Evolutionary conservation across 2,888 invertebrate genomes (phyloP), one percentile per base, ranked within the genome.

Genomic region (Calameuta idolon): DNA sequence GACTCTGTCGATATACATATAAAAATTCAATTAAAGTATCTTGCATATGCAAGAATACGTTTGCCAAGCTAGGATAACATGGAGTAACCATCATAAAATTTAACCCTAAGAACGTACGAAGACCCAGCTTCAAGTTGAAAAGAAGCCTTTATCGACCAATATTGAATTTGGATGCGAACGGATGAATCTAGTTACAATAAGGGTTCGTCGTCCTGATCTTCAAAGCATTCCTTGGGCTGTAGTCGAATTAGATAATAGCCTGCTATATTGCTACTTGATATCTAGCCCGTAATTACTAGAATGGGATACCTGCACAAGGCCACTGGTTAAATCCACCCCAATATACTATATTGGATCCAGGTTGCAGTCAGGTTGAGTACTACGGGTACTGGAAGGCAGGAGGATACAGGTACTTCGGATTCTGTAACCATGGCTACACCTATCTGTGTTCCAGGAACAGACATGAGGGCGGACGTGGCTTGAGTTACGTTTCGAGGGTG

Each of bases 211-310:
- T 55, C 31, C 30, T 73, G 75, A 78, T 78, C 82, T 85, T 85
- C 89, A 91, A 91, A 91, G 91, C 91, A 91, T 91, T 91, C 90
- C 91, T 81, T 84, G 81, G 86, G 82, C 83, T 84, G 86, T 88
- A 87, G 86, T 84, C 86, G 83, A 82, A 79, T 40, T 76, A 74
- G 73, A 79, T 69, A 37, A 81, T 84, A 82, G 85, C 85, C 83
- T 85, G 86, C 85, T 88, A 90, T 90, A 91, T 91, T 91, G 90
- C 91, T 89, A 90, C 91, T 90, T 86, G 87, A 91, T 85, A 85
- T 87, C 84, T 84, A 83, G 83, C 80, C 80, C 82, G 81, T 75
- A 82, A 79, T 69, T 34, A 75, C 77, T 83, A 82, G 23, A 55
- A 55, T 55, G 55, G 23, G 55, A 55, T 55, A 55, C 55, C 23